phyloP scores from a whole-genome alignment of 92 coral and sea anemone genomes.

The Actinernus sp. region DNA sequence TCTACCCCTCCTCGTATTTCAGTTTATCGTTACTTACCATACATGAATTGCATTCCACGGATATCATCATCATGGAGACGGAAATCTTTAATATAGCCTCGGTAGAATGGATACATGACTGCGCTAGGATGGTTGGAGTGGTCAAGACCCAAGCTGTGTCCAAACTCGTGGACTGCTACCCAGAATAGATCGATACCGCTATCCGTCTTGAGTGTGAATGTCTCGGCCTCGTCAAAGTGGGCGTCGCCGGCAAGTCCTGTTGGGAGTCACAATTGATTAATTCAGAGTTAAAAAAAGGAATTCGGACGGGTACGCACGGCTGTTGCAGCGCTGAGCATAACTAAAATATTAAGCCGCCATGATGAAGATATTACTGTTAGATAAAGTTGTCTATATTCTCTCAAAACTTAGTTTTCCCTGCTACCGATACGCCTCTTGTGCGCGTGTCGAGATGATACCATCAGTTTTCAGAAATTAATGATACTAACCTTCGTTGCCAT shows the following conservation, averaged over 20 bases:
- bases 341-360: too few species aligned
- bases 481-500: conserved; percentile 65
- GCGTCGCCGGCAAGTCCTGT: conserved; percentile 88
- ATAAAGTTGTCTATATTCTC: too few species aligned
- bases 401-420: too few species aligned
- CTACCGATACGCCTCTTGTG: too few species aligned
- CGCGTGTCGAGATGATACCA: too few species aligned
- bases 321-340: too few species aligned
- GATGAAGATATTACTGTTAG: too few species aligned
- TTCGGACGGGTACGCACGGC: too few species aligned
- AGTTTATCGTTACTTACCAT: too few species aligned
- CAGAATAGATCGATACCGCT: conserved; percentile 80
- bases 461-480: too few species aligned
- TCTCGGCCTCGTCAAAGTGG: conserved; percentile 94
- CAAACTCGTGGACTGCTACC: conserved; percentile 95
- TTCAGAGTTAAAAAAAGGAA: not conserved
- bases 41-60: conserved; percentile 78
- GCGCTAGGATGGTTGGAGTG: conserved; percentile 74
- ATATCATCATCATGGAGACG: conserved; percentile 79
- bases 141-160: conserved; percentile 93
- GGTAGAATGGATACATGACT: conserved; percentile 92
- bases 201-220: conserved; percentile 50
- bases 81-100: conserved; percentile 66
- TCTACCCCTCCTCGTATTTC: too few species aligned
- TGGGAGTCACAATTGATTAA: not conserved